Percentiles rank a stretch among this genome's conserved stretches.
phyloP scores from a whole-genome alignment of 2,113 vertebrate species.

The Tympanuchus pallidicinctus region DNA sequence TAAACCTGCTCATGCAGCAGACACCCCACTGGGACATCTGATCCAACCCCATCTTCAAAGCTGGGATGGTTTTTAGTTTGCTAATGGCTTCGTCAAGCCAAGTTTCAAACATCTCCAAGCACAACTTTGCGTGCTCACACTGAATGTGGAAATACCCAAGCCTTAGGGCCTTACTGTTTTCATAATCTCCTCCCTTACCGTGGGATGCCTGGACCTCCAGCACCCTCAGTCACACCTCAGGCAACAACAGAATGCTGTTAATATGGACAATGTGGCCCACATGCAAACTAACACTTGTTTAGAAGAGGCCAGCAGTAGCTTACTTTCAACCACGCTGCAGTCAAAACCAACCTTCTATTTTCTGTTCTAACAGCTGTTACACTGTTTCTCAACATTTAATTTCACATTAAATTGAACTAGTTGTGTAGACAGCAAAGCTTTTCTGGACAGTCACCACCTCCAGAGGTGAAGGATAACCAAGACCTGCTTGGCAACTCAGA shows the following conservation, averaged over 20 bases:
- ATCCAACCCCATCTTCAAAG: not conserved
- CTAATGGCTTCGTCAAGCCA: not conserved
- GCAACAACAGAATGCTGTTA: fast-evolving
- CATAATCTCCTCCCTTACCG: not conserved
- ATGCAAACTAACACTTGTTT: not conserved
- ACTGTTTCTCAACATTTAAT: not conserved
- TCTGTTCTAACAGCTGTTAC: not conserved
- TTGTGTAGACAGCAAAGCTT: not conserved
- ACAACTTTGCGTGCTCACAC: not conserved
- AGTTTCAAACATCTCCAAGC: not conserved
- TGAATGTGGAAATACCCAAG: not conserved
- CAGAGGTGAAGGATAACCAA: not conserved
- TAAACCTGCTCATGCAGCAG: not conserved
- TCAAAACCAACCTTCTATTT: not conserved
- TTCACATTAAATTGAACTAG: not conserved
- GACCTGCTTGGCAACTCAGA: not conserved
- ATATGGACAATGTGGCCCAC: fast-evolving
- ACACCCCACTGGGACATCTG: not conserved
- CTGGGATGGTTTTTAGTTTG: not conserved
- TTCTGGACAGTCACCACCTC: not conserved
- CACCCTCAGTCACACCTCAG: not conserved
- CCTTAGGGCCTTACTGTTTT: not conserved
- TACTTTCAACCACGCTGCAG: not conserved
- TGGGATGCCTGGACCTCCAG: not conserved
- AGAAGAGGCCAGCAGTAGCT: not conserved